phyloP scores from a whole-genome alignment of 2,888 invertebrate species.

The Heteromyza rotundicornis region DNA sequence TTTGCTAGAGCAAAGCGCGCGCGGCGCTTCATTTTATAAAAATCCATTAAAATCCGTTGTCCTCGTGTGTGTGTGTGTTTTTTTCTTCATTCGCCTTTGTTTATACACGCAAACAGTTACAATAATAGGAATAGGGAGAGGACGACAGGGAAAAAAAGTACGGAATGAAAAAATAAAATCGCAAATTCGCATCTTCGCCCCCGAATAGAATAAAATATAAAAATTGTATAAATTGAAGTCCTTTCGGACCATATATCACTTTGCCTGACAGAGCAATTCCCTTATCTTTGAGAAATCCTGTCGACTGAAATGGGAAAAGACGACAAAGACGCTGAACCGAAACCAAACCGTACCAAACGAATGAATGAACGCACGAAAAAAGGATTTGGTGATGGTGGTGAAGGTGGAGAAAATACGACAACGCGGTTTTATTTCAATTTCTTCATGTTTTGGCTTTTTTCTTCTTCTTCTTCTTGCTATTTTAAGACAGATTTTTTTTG shows the following conservation, averaged over 20 bases:
- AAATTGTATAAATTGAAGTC: slow-evolving; percentile 65
- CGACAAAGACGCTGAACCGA: slow-evolving; percentile 36
- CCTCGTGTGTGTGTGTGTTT: slow-evolving; percentile 18
- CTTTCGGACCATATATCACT: slow-evolving; percentile 72
- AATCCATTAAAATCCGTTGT: slow-evolving; percentile 37
- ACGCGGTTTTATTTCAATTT: slow-evolving; percentile 56
- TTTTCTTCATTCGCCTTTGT: slow-evolving; percentile 11
- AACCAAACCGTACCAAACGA: slow-evolving; percentile 45
- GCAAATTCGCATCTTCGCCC: slow-evolving; percentile 54
- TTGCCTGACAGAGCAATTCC: slow-evolving; percentile 73
- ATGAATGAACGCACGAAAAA: neutral
- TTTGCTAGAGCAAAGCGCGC: neutral
- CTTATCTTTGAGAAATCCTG: slow-evolving; percentile 65
- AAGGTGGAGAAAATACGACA: slow-evolving; percentile 39
- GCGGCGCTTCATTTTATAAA: slow-evolving; percentile 29
- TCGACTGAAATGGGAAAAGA: slow-evolving; percentile 59
- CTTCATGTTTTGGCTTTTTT: slow-evolving; percentile 39
- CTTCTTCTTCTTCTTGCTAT: slow-evolving; percentile 27
- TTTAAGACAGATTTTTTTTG: slow-evolving; percentile 35
- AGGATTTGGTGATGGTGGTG: slow-evolving; percentile 5
- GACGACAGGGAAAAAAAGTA: slow-evolving; percentile 46
- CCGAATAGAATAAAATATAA: slow-evolving; percentile 47
- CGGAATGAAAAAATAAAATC: slow-evolving; percentile 56
- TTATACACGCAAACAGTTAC: slow-evolving; percentile 25
- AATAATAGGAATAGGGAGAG: slow-evolving; percentile 22